A percentile compares a stretch with the other conserved stretches of the same genome.
These are phyloP conservation scores for Cyclura pinguis DNA, from an alignment of 2,797 vertebrate species.

Conservation along the genomic window DNA sequence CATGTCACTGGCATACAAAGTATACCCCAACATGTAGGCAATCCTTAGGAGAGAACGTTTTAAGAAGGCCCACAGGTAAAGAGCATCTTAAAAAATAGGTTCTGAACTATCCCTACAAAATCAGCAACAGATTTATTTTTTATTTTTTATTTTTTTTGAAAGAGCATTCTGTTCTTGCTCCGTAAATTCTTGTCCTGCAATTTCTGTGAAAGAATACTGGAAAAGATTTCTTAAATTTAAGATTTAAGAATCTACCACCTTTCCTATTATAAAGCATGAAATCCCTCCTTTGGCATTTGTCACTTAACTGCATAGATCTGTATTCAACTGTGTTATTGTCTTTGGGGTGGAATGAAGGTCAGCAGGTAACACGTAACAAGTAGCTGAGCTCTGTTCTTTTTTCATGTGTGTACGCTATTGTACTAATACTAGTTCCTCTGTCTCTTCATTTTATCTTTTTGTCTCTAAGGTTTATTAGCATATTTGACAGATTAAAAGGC, in stretches of 20 bases:
- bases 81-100: neutral
- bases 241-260: conserved; percentile 2
- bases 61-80: neutral
- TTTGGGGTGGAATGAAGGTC: conserved; percentile 50
- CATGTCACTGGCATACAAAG: neutral
- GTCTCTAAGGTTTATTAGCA: conserved; percentile 79
- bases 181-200: too few species aligned
- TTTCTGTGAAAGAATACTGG: neutral
- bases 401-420: conserved; percentile 64
- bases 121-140: neutral
- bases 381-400: conserved; percentile 54
- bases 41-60: neutral
- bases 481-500: conserved; percentile 83
- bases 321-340: conserved; percentile 48
- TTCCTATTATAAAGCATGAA: conserved; percentile 34
- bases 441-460: conserved; percentile 76
- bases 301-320: conserved; percentile 25
- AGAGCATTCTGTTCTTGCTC: neutral
- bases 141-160: neutral
- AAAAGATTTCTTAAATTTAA: conserved; percentile 23
- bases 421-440: conserved; percentile 70
- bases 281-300: conserved; percentile 14
- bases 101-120: conserved; percentile 21
- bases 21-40: neutral
- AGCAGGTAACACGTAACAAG: conserved; percentile 65